phyloP scores from a whole-genome alignment of 2,113 vertebrate species.

The Catagonus wagneri region DNA sequence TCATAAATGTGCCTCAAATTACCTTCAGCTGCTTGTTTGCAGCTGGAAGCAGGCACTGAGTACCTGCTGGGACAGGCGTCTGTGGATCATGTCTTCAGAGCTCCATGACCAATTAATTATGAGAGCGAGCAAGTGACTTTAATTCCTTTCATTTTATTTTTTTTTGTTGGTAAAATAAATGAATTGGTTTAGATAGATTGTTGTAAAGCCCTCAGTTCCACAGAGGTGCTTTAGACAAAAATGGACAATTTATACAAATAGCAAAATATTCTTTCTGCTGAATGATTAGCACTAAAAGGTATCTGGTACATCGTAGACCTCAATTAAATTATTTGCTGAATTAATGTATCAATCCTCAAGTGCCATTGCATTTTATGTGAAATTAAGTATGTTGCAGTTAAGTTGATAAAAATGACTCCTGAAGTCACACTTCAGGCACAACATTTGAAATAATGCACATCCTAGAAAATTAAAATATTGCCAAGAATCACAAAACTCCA shows the following conservation, averaged over 20 bases:
- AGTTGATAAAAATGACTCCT: background rate
- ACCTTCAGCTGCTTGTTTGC: background rate
- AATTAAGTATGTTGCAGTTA: background rate
- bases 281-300: background rate
- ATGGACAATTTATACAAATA: background rate
- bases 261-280: background rate
- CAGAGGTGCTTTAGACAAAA: background rate
- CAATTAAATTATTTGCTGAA: background rate
- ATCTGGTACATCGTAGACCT: background rate
- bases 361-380: background rate
- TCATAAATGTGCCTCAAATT: background rate
- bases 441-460: constrained; percentile 31
- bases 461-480: background rate
- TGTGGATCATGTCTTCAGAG: background rate
- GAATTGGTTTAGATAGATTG: background rate
- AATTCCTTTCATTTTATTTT: background rate
- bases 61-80: background rate
- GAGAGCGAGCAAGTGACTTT: background rate
- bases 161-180: background rate
- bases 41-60: background rate
- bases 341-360: background rate
- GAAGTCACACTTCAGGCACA: background rate
- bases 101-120: background rate
- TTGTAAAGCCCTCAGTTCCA: background rate
- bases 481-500: background rate